Evolutionary conservation across 2,888 invertebrate species (phyloP).

Genomic region (Hipparchia sbordonii): DNA sequence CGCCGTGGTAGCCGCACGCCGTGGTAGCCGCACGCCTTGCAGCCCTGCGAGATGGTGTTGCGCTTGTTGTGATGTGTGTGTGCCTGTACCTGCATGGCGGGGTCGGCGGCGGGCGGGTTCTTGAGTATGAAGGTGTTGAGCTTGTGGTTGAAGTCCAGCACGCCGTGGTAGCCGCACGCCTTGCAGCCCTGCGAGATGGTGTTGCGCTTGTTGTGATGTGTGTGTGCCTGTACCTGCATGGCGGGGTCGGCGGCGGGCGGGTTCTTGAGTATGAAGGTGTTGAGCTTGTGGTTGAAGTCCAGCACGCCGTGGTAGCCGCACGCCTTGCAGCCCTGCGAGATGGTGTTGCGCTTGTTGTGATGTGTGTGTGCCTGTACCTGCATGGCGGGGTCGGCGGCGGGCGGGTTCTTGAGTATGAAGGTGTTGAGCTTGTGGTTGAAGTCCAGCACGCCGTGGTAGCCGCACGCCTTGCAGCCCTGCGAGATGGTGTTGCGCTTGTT

Average conservation of each 20-base stretch:
- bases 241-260: too few relatives aligned
- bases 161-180: conserved; percentile 97
- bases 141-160: conserved; percentile 97
- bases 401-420: conserved; percentile 99
- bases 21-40: conserved; percentile 99
- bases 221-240: too few relatives aligned
- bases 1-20: conserved; percentile 89
- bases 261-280: too few relatives aligned
- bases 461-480: conserved; percentile 99
- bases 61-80: conserved; percentile 83
- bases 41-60: conserved; percentile 95
- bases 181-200: conserved; percentile 97
- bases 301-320: too few relatives aligned
- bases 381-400: conserved; percentile 89
- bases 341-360: too few relatives aligned
- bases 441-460: conserved; percentile 94
- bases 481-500: conserved; percentile 93
- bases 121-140: conserved; percentile 99
- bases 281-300: too few relatives aligned
- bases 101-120: conserved; percentile 96
- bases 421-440: conserved; percentile 99
- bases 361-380: conserved; percentile 59
- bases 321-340: too few relatives aligned
- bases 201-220: conserved; percentile 85
- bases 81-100: conserved; percentile 83